Base-by-base conservation (phyloP, 2,888 invertebrate genomes). In the Cloeon dipterum region DNA sequence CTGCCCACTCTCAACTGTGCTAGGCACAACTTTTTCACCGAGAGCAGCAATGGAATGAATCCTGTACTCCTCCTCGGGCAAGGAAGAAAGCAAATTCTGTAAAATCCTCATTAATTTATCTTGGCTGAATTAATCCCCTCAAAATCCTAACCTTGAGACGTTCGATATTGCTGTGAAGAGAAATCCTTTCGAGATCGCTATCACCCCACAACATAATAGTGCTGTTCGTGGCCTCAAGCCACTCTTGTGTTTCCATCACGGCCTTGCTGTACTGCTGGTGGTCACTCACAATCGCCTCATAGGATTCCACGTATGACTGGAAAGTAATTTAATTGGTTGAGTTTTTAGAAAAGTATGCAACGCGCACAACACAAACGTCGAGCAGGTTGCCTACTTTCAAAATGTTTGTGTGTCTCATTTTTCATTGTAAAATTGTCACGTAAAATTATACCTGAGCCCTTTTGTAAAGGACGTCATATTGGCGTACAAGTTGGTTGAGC, bases 21-120 rank as follows among this genome's bases (percentile, higher is more conserved):
- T 83, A 3, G 85, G 81, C 26, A 88, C 69, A 0, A 93, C 89
- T 53, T 83, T 83, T 52, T 88, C 83, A 1, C 86, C 86, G n/a
- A 89, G 54, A 5, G 64, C 62, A 38, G 81, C 68, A 37, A 91
- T 81, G 51, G 74, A 74, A 44, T 75, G 71, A 17, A 91, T 73
- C 39, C 85, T 67, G 4, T 71, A 72, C 50, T 83, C 79, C 50
- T 93, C 93, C 52, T 91, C 89, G 1, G 77, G 74, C 38, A 91
- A 58, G 47, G 70, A 76, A 5, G 70, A 58, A 52, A 82, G 70
- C 10, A 89, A 57, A 47, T 79, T 81, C 62, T 65, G 53, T 43
- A 42, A 38, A 38, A 34, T 42, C 35, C 34, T 34, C 13, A 34
- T 25, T 8, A 10, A 21, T 21, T 5, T n/a, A n/a, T 8, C 21